Conservation (phyloP, 1,140 invertebrate genomes). For the Calosoma granatense region DNA sequence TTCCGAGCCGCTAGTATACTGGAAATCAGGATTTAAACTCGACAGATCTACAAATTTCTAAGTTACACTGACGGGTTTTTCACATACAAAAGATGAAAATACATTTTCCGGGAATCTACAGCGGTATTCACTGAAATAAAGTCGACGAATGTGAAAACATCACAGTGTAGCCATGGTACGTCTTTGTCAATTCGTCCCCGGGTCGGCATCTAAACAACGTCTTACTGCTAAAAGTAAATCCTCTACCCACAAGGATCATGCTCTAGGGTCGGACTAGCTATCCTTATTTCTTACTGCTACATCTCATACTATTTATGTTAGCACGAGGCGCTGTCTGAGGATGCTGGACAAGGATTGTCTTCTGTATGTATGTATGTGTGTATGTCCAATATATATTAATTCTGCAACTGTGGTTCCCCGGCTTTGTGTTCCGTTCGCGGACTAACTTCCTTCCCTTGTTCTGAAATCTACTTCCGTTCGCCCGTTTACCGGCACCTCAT, state of each 20-base stretch:
- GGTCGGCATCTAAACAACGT: neutral
- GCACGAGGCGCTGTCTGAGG: neutral
- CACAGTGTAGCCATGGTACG: neutral
- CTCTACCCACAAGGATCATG: too few species aligned
- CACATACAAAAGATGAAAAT: neutral
- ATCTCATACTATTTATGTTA: too few species aligned
- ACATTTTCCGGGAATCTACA: neutral
- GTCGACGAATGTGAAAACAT: neutral
- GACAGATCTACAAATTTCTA: too few species aligned
- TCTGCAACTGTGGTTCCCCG: slow-evolving; percentile 1
- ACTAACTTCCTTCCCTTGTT: neutral
- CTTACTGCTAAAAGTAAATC: too few species aligned
- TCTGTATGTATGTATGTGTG: too few species aligned
- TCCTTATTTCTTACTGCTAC: too few species aligned
- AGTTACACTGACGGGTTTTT: too few species aligned
- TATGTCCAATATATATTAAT: slow-evolving; percentile 5
- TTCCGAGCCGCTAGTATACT: too few species aligned
- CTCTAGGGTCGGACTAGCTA: too few species aligned
- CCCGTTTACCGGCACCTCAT: neutral
- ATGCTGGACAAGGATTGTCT: too few species aligned
- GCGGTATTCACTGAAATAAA: too few species aligned
- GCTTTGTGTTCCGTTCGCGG: slow-evolving; percentile 3
- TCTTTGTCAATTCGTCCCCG: neutral
- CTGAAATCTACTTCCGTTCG: slow-evolving; percentile 2
- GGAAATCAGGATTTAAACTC: too few species aligned